Evolutionary conservation across 2,888 invertebrate genomes (phyloP).

Genomic region (Zootermopsis nevadensis): DNA sequence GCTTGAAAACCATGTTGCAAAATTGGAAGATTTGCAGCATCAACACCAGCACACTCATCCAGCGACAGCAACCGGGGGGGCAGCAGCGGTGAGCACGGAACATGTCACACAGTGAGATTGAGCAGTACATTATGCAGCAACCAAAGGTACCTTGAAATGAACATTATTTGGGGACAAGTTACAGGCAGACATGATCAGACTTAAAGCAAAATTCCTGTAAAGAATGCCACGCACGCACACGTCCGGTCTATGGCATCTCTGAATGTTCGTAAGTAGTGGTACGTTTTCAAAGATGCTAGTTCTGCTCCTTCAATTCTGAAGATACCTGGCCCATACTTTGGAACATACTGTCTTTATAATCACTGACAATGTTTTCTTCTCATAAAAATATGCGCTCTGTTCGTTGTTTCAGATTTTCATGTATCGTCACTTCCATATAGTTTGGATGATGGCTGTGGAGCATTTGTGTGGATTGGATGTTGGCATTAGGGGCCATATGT

Average conservation of each 20-base stretch:
- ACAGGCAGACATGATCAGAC: too few relatives aligned
- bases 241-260: too few relatives aligned
- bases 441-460: not conserved
- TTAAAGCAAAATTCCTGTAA: too few relatives aligned
- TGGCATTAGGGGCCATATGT: not conserved
- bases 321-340: not conserved
- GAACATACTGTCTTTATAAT: too few relatives aligned
- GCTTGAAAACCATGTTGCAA: constrained; percentile 52
- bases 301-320: too few relatives aligned
- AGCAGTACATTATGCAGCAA: constrained; percentile 28
- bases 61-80: not conserved
- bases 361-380: not conserved
- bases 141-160: constrained; percentile 39
- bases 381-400: not conserved
- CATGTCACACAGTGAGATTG: constrained; percentile 34
- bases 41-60: constrained; percentile 5
- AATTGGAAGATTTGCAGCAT: constrained; percentile 52
- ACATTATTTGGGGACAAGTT: too few relatives aligned
- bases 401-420: not conserved
- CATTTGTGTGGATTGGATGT: not conserved
- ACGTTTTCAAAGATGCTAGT: too few relatives aligned
- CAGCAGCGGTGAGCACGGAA: constrained; percentile 19
- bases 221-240: too few relatives aligned
- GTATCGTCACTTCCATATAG: constrained; percentile 11
- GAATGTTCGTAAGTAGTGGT: too few relatives aligned